A percentile compares a stretch with the other conserved stretches of the same genome.
These are phyloP conservation scores for Zaprionus ornatus DNA, from an alignment of 1,140 invertebrate genomes.

Conservation along the genomic window DNA sequence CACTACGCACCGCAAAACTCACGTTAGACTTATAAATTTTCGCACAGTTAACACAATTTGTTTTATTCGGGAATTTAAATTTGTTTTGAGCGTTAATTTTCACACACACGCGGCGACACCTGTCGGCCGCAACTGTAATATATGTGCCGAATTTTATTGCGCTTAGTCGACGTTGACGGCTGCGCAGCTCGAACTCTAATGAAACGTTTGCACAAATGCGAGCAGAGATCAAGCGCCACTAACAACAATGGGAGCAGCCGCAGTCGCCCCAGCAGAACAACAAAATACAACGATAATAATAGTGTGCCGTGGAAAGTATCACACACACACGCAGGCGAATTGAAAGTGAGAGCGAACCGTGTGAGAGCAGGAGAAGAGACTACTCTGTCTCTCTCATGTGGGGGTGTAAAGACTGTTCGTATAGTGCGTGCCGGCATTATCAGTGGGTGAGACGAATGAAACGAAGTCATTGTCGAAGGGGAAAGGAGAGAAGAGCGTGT, in stretches of 20 bases:
- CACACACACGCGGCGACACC: conserved; percentile 47
- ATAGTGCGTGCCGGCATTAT: conserved; percentile 47
- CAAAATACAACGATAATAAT: conserved; percentile 1
- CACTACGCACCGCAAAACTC: conserved; percentile 19
- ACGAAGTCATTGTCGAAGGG: neutral
- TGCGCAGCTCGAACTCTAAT: conserved; percentile 68
- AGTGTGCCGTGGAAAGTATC: conserved; percentile 22
- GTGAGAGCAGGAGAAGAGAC: neutral
- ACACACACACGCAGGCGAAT: conserved; percentile 22
- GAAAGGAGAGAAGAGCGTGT: neutral
- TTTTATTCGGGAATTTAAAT: conserved; percentile 36
- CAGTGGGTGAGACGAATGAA: conserved; percentile 26
- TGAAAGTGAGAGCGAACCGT: conserved; percentile 64
- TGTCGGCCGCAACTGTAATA: conserved; percentile 23
- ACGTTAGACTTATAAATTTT: conserved; percentile 25
- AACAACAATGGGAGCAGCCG: conserved; percentile 25
- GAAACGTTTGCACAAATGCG: conserved; percentile 51
- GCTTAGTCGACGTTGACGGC: conserved; percentile 49
- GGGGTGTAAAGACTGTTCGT: conserved; percentile 32
- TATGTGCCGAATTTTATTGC: conserved; percentile 24
- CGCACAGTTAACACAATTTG: conserved; percentile 32
- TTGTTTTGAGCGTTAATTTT: conserved; percentile 44
- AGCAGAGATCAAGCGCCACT: conserved; percentile 55
- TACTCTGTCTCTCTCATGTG: conserved; percentile 12
- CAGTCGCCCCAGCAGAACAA: neutral